Evolutionary conservation across 2,888 invertebrate genomes (phyloP).

Genomic region (Aphrophora alni): DNA sequence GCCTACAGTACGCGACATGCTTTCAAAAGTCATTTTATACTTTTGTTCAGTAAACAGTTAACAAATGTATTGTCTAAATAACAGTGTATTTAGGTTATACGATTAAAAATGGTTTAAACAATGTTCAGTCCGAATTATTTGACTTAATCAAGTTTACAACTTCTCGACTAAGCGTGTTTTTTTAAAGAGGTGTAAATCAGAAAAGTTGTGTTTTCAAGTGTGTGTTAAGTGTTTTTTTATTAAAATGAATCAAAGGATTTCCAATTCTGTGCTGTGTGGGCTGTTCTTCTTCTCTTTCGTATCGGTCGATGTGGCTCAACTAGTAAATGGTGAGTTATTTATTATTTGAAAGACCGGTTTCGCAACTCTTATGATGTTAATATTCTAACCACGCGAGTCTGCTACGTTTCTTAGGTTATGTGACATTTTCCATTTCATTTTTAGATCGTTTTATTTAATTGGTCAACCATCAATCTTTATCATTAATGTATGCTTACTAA

Average conservation of each 20-base stretch:
- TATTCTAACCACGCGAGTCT: background rate
- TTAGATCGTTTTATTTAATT: too few species aligned
- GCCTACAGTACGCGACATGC: background rate
- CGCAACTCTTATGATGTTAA: background rate
- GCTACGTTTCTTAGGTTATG: background rate
- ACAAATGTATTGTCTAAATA: background rate
- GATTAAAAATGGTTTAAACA: background rate
- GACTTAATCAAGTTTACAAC: background rate
- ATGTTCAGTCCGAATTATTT: background rate
- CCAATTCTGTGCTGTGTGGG: background rate
- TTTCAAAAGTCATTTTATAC: background rate
- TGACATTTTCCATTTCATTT: background rate
- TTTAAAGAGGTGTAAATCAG: too few species aligned
- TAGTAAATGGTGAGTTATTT: background rate
- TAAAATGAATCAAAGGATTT: constrained; percentile 3
- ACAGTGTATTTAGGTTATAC: background rate
- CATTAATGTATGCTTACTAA: too few species aligned
- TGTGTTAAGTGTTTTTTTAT: background rate
- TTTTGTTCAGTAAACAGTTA: background rate
- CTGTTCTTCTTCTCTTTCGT: background rate
- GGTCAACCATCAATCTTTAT: too few species aligned
- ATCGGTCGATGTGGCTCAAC: background rate
- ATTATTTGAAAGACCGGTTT: background rate
- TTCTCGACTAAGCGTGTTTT: background rate
- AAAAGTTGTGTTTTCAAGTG: background rate